A percentile compares a stretch with the other conserved stretches of the same genome.
These are phyloP conservation scores for Caenorhabditis briggsae DNA, from an alignment of 1,140 invertebrate genomes.

Conservation along the genomic window DNA sequence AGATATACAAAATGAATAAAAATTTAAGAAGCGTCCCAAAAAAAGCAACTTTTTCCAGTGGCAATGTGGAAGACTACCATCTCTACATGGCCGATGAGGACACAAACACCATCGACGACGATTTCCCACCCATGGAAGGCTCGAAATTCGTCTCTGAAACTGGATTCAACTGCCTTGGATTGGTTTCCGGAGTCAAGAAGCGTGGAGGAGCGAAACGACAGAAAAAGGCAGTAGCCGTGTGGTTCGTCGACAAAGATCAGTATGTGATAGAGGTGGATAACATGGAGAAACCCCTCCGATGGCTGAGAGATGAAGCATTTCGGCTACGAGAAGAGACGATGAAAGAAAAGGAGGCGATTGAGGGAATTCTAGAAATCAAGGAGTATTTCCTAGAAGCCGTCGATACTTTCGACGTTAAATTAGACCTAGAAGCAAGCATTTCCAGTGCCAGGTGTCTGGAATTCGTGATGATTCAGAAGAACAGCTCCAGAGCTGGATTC, in stretches of 20 bases:
- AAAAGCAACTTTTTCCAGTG: constrained; percentile 20
- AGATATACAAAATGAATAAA: too few species aligned
- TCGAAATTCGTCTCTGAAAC: constrained; percentile 4
- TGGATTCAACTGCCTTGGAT: constrained; percentile 33
- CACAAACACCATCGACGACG: constrained; percentile 26
- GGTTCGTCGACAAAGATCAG: constrained; percentile 36
- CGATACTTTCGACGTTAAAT: constrained; percentile 21
- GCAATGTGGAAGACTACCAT: constrained; percentile 36
- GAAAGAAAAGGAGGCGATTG: not conserved
- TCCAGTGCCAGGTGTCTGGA: not conserved
- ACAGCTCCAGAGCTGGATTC: constrained; percentile 51
- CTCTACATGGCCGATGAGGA: constrained; percentile 54
- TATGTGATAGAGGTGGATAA: constrained; percentile 42
- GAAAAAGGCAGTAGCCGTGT: constrained; percentile 15
- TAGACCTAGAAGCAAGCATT: constrained; percentile 43
- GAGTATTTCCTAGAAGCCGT: constrained; percentile 55
- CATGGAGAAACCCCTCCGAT: constrained; percentile 31
- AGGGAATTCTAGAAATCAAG: constrained; percentile 14
- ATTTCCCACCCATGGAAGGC: constrained; percentile 41
- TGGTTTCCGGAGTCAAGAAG: constrained; percentile 13
- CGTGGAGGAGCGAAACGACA: not conserved
- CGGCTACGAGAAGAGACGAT: constrained; percentile 15
- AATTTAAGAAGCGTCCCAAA: not conserved
- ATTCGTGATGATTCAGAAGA: constrained; percentile 55
- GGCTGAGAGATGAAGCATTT: constrained; percentile 49